A percentile compares a stretch with the other conserved stretches of the same genome.
Conservation (phyloP, 2,113 vertebrate species). For the Nibea coibor region DNA sequence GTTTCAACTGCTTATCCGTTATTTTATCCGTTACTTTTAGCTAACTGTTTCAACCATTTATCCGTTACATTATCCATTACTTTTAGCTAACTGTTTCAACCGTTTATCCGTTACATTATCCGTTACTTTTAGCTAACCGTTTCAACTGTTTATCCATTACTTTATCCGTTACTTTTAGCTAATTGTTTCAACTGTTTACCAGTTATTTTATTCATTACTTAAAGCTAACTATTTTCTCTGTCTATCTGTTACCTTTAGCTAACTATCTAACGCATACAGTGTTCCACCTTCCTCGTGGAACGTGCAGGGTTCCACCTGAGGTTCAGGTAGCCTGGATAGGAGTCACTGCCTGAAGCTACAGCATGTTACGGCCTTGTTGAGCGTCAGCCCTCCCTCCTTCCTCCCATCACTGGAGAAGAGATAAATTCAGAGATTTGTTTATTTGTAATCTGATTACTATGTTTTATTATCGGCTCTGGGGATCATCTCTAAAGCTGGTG, state of each 20-base stretch:
- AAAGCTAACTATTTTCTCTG: not conserved
- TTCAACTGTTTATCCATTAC: not conserved
- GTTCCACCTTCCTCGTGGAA: not conserved
- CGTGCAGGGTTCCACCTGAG: not conserved
- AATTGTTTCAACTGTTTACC: not conserved
- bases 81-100: too few relatives aligned
- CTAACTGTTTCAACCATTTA: not conserved
- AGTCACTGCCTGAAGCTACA: not conserved
- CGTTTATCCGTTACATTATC: not conserved
- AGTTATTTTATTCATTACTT: not conserved
- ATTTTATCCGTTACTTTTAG: not conserved
- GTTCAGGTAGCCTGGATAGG: not conserved
- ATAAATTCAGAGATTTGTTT: slow-evolving; percentile 60
- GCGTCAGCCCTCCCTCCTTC: slow-evolving; percentile 9
- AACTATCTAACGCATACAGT: not conserved
- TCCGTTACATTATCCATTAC: not conserved
- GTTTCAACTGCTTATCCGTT: too few relatives aligned
- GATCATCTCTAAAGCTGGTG: slow-evolving; percentile 68
- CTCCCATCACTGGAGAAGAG: slow-evolving; percentile 18
- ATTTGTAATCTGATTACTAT: slow-evolving; percentile 74
- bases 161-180: not conserved
- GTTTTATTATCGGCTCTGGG: slow-evolving; percentile 68
- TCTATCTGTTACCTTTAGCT: not conserved
- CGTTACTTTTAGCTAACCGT: not conserved
- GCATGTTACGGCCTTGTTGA: not conserved